These are phyloP conservation scores for Eriocheir sinensis DNA, from an alignment of 1,140 invertebrate species.

Conservation along the genomic window DNA sequence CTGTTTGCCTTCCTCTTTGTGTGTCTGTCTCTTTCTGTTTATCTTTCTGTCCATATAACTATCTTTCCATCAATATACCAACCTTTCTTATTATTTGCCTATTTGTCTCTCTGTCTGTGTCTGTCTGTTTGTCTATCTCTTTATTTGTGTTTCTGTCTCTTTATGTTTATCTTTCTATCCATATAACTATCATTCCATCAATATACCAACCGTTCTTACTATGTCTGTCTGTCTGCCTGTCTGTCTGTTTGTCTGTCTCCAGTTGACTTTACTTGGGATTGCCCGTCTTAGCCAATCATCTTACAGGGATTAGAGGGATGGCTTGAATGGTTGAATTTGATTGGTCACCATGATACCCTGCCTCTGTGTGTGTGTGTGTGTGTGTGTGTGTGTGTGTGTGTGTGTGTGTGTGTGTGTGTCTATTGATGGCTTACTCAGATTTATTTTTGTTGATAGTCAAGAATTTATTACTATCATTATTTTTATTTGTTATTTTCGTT, in stretches of 20 bases:
- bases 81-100: not conserved
- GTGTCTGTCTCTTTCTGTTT: slow-evolving; percentile 55
- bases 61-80: slow-evolving; percentile 43
- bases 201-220: not conserved
- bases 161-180: slow-evolving; percentile 29
- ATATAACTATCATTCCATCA: not conserved
- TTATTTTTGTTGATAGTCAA: too few relatives aligned
- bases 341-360: too few relatives aligned
- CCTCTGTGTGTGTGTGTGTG: slow-evolving; percentile 62
- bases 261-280: too few relatives aligned
- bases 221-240: not conserved
- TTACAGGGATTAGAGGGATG: too few relatives aligned
- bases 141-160: slow-evolving; percentile 28
- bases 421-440: not conserved
- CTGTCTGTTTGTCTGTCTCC: slow-evolving; percentile 53
- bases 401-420: slow-evolving; percentile 46
- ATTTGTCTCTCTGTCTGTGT: slow-evolving; percentile 54
- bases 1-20: not conserved
- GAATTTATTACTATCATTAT: not conserved
- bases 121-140: not conserved
- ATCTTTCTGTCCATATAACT: slow-evolving; percentile 63
- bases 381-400: slow-evolving; percentile 57
- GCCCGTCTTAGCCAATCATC: too few relatives aligned
- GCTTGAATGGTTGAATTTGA: too few relatives aligned
- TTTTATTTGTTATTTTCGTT: too few relatives aligned